Base-by-base conservation (phyloP, 1,140 invertebrate species). In the Cryptotermes secundus region DNA sequence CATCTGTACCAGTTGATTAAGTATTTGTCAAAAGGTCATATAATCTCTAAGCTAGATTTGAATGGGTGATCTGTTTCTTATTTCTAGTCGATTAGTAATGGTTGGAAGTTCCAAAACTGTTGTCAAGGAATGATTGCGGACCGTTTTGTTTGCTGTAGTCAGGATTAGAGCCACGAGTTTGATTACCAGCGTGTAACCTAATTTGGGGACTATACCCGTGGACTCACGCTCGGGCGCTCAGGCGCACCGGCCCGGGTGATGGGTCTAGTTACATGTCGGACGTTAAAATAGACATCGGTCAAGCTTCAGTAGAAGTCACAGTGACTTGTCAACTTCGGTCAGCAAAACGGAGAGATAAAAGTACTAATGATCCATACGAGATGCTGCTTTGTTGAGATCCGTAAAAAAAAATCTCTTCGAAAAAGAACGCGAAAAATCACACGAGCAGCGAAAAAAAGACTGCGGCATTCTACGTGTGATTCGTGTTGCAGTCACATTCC, bases 301-400 rank as follows among this genome's bases (percentile, higher is more conserved):
- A 72, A 72, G 59, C 59, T 72, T 72, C 0, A 72, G 26, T 72
- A n/a, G 59, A n/a, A 16, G 59, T 72, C 59, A 7, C 59, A 72
- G 14, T 31, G 59, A 72, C 59, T 72, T 72, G 59, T 72, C 59
- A 31, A 72, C 26, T 31, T 31, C 59, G n/a, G 59, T 49, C 45
- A 49, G 59, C 59, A 26, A 6, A 31, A 72, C 26, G 26, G 26
- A 72, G 59, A 31, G 59, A 72, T 72, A 72, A 72, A 72, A 72
- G 59, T 72, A 72, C 59, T 72, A 72, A 72, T 72, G 59, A 31
- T 72, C 59, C 59, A 72, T 72, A 72, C 59, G 26, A 72, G 59
- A 72, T 26, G 26, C 9, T 72, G 59, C 59, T 72, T 72, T 72
- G 59, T 72, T 72, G n/a, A 72, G 6, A 72, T 12, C 16, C 45